A percentile compares a stretch with the other conserved stretches of the same genome.
phyloP scores from a whole-genome alignment of 2,888 invertebrate species.

The Drosophila maculinotata region DNA sequence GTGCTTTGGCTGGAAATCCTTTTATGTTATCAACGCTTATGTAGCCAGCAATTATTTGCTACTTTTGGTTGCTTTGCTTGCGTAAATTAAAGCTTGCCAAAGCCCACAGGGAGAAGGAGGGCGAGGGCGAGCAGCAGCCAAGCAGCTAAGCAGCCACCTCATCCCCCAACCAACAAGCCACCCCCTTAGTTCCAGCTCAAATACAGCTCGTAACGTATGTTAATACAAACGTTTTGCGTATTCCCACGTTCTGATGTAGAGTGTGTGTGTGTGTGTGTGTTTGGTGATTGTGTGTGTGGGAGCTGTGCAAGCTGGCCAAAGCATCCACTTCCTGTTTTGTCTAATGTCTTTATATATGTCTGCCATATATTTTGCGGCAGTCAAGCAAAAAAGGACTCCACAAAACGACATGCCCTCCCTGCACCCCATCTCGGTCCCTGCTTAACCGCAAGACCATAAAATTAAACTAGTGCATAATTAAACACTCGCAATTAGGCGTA shows the following conservation, averaged over 20 bases:
- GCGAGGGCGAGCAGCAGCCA: not conserved
- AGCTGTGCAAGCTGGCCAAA: slow-evolving; percentile 27
- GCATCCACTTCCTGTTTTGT: slow-evolving; percentile 53
- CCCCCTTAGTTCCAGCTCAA: slow-evolving; percentile 13
- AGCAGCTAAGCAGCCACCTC: slow-evolving; percentile 11
- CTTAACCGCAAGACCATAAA: slow-evolving; percentile 77
- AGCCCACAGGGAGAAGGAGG: slow-evolving; percentile 5
- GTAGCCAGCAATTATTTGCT: slow-evolving; percentile 78
- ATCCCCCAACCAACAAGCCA: no score
- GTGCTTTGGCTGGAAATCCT: slow-evolving; percentile 66
- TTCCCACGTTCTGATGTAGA: slow-evolving; percentile 40
- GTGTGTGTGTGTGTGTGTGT: slow-evolving; percentile 2
- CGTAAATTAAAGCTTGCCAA: slow-evolving; percentile 73
- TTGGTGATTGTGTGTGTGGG: slow-evolving; percentile 9
- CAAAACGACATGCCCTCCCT: slow-evolving; percentile 7
- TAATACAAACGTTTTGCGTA: slow-evolving; percentile 60
- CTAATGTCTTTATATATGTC: slow-evolving; percentile 65
- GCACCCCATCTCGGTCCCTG: slow-evolving; percentile 1
- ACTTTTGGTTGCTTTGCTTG: slow-evolving; percentile 63
- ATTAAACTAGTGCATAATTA: slow-evolving; percentile 83
- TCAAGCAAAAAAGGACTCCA: slow-evolving; percentile 47
- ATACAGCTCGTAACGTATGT: slow-evolving; percentile 56
- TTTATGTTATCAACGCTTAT: slow-evolving; percentile 74
- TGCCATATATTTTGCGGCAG: slow-evolving; percentile 52
- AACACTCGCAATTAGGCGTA: slow-evolving; percentile 83